Base-by-base conservation (phyloP, 2,797 vertebrate genomes). In the Emys orbicularis region DNA sequence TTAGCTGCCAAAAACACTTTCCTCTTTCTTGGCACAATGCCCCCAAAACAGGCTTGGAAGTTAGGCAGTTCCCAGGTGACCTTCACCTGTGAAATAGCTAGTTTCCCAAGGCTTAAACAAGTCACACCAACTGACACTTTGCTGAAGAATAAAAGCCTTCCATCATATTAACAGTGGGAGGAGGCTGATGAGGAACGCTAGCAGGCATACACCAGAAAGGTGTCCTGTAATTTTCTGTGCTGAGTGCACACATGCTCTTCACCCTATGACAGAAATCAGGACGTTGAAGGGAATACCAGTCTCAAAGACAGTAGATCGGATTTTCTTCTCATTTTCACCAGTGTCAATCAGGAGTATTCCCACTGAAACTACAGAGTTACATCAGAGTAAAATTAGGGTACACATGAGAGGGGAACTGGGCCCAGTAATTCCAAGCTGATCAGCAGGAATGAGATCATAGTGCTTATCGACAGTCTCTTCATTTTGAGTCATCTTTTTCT, bases 291-390 rank as follows among this genome's bases (percentile, higher is more conserved):
- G 94, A 95, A 95, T 44, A 52, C 89, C 7, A 93, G 57, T 12
- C 23, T 92, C 50, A 91, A 87, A 81, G 21, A 65, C 65, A 41
- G n/a, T 37, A n/a, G 65, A 34, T 41, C n/a, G 12, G 21, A 41
- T n/a, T 72, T 37, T 72, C 34, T 91, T 87, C 74, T 87, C 86
- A n/a, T 72, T 91, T 79, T 74, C 84, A 79, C 79, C 80, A 95
- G 92, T 84, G 92, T 53, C 50, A 96, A 65, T 83, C 89, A 94
- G 86, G 85, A 89, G 68, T 3, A 50, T 83, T 79, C 83, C 16
- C 5, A 79, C 5, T 25, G 94, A 92, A 88, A 72, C 47, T 3
- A 8, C 5, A 15, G 53, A 85, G 52, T 77, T 80, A 87, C 56
- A 25, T 0, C 59, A 61, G 29, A 0, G 92, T 12, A 34, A 53